A percentile compares a stretch with the other conserved stretches of the same genome.
Evolutionary conservation across 2,113 vertebrate species (phyloP).

Genomic region (Gymnobelideus leadbeateri): DNA sequence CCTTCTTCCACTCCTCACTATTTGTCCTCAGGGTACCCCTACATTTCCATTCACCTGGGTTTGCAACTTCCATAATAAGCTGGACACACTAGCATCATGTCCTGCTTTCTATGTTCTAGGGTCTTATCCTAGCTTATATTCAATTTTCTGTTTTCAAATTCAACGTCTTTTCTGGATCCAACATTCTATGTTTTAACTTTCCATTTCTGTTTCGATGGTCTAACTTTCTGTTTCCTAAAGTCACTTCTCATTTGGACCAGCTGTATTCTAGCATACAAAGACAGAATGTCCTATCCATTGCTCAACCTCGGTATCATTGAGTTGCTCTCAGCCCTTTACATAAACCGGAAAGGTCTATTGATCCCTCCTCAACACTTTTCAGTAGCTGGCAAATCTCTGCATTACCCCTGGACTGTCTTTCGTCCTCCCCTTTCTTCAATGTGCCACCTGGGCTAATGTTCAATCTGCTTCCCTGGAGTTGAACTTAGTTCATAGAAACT

Average conservation of each 20-base stretch:
- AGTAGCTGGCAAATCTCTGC: background rate
- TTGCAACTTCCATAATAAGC: background rate
- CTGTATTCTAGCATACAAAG: background rate
- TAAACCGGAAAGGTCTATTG: background rate
- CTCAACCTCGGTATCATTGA: background rate
- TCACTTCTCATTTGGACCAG: background rate
- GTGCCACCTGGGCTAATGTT: background rate
- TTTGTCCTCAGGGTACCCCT: background rate
- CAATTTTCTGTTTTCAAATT: background rate
- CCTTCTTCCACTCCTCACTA: background rate
- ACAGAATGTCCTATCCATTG: background rate
- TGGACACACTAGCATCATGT: background rate
- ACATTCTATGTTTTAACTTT: background rate
- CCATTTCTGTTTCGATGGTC: background rate
- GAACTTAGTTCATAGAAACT: background rate
- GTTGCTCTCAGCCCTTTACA: background rate
- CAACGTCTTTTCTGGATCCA: background rate
- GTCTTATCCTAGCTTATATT: background rate
- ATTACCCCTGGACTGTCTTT: background rate
- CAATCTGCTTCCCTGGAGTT: background rate
- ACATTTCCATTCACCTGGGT: background rate
- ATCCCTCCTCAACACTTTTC: background rate
- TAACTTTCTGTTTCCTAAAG: background rate
- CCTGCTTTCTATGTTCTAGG: background rate
- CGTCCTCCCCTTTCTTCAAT: background rate